Base-by-base conservation (phyloP, 2,113 vertebrate species). In the Phyllostomus hastatus region DNA sequence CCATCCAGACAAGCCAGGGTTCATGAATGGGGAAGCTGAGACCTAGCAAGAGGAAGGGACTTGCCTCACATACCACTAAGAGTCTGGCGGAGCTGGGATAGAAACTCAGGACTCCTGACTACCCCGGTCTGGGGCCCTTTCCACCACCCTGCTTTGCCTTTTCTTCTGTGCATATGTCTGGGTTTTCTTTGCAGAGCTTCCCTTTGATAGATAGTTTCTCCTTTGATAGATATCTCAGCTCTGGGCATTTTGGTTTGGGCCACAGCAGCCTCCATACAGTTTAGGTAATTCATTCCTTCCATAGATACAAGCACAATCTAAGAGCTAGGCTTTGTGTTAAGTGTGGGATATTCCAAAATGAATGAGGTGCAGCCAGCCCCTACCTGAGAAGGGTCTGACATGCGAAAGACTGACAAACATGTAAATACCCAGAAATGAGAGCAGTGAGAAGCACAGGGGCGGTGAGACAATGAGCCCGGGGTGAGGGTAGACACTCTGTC, bases 401-500 rank as follows among this genome's bases (percentile, higher is more conserved):
- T 10, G 52, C 22, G 72, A n/a, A 76, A 57, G 10, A 67, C 52
- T 10, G 80, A 41, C 57, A 64, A 50, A 1, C 10, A 64, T 24
- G 26, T 57, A 38, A 86, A 12, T 19, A 4, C 26, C 15, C 76
- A 54, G 69, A 59, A 69, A 33, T 2, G 35, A 69, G 38, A 72
- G 26, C 17, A 19, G 43, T 4, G 5, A 31, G 14, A 16, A 64
- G 31, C 43, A 14, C 1, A 2, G 1, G 4, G 1, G 43, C 46
- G 4, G 22, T 20, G 14, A 10, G 24, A 33, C 31, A 3, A 24
- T 31, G 48, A 88, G 26, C 33, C 66, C 10, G 0, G 10, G 64
- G 69, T 10, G 22, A 10, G 11, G 43, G 7, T 31, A 7, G 66
- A 3, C 28, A 38, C 0, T 0, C 10, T 11, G 3, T 35, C 46